A percentile compares a stretch with the other conserved stretches of the same genome.
phyloP scores from a whole-genome alignment of 2,797 vertebrate species.

The Holocentrus rufus region DNA sequence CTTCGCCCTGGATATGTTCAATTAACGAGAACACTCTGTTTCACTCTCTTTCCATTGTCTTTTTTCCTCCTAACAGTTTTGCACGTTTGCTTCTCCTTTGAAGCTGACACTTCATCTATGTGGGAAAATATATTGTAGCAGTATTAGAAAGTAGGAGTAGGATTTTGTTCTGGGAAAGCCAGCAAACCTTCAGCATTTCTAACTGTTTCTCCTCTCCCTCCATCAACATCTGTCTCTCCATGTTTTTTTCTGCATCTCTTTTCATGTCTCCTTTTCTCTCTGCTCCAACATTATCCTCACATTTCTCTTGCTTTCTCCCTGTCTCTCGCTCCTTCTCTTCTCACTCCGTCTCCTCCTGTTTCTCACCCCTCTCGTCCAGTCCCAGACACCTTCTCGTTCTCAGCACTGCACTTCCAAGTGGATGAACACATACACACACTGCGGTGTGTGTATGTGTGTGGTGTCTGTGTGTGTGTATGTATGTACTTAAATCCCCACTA shows the following conservation, averaged over 20 bases:
- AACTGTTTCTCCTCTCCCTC: too few relatives aligned
- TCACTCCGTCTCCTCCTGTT: neutral
- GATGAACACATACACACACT: too few relatives aligned
- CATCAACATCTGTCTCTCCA: neutral
- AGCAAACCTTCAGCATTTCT: neutral
- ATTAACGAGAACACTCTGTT: conserved; percentile 8
- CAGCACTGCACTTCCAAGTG: neutral
- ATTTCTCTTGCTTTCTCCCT: neutral
- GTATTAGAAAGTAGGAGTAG: conserved; percentile 7
- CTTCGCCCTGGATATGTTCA: neutral
- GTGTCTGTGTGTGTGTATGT: conserved; percentile 12
- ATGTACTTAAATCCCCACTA: conserved; percentile 12
- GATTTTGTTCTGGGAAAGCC: neutral
- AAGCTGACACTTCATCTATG: conserved; percentile 1
- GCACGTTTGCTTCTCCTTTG: conserved; percentile 1
- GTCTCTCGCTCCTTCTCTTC: neutral
- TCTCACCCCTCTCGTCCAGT: neutral
- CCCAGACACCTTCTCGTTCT: neutral
- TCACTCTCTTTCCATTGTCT: neutral
- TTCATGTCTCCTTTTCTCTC: conserved; percentile 24
- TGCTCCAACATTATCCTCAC: neutral
- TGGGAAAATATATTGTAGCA: conserved; percentile 6
- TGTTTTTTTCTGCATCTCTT: neutral
- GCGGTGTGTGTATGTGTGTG: conserved; percentile 34
- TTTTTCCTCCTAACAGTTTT: neutral